Evolutionary conservation across 2,113 vertebrate genomes (phyloP), one percentile per base, ranked within the genome.

Genomic region (Chaenogobius annularis): DNA sequence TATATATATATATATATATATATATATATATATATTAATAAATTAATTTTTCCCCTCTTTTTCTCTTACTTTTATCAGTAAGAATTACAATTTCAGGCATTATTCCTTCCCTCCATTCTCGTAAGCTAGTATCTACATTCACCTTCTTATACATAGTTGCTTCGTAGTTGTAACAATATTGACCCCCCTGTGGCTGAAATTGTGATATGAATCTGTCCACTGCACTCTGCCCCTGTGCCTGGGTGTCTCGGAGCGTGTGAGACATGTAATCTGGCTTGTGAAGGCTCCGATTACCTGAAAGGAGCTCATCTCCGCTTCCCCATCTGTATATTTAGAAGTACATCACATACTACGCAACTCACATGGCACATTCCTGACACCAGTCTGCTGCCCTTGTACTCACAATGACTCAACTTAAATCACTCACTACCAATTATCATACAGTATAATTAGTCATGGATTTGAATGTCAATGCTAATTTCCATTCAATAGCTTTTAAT

Each of bases 291-390:
- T 90, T 89, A 86, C 88, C 81, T 87, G 73, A 65, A 88, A 90
- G 87, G 81, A 90, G 84, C 84, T 84, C 81, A 85, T 88, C 89
- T 90, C 81, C 77, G 73, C 87, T 91, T 84, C 86, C 81, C 74
- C 56, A 74, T 74, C 74, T 90, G 83, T 93, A 92, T 92, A 90
- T 90, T 90, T 93, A 93, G 90, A 93, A 90, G 83, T 75, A 72
- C 83, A 86, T 87, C 69, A 73, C 85, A 83, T 76, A 86, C 78
- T 73, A 63, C 69, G 79, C 80, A 85, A 90, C 89, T 84, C 90
- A 85, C 71, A 85, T 83, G 62, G 82, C 80, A 78, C 90, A 90
- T 89, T 89, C 90, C 86, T 83, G 63, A 88, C 84, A 81, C 77
- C 77, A 58, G 80, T 74, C 63, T 73, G 75, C 73, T 86, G 88